Percentiles rank a stretch among this genome's conserved stretches.
These are phyloP conservation scores for Lampropteryx suffumata DNA, from an alignment of 2,888 invertebrate genomes.

Conservation along the genomic window DNA sequence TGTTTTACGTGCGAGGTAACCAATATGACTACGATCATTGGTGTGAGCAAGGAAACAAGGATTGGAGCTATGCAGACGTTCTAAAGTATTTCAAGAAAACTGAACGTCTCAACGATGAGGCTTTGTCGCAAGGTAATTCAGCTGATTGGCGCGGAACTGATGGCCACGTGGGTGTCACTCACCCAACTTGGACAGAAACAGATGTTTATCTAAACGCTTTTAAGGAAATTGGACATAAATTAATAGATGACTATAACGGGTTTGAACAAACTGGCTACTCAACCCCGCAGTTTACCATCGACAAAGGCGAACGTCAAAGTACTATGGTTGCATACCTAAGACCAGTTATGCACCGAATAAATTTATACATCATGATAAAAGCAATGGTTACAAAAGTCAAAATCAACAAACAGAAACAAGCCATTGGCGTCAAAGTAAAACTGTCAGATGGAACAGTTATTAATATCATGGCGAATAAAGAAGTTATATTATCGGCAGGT, in stretches of 20 bases:
- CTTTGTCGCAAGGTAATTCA: neutral
- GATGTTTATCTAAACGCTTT: neutral
- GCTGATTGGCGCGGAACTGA: slow-evolving; percentile 24
- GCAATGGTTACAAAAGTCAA: too few relatives aligned
- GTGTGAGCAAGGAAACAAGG: slow-evolving; percentile 73
- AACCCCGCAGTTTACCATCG: slow-evolving; percentile 34
- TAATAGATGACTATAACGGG: slow-evolving; percentile 17
- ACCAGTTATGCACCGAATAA: too few relatives aligned
- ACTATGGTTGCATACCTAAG: slow-evolving; percentile 7
- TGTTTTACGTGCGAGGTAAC: slow-evolving; percentile 85
- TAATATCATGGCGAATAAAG: too few relatives aligned
- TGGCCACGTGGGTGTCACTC: slow-evolving; percentile 33
- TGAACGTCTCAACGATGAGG: slow-evolving; percentile 26
- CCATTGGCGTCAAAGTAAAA: too few relatives aligned
- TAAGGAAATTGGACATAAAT: too few relatives aligned
- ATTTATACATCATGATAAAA: too few relatives aligned
- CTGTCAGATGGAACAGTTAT: too few relatives aligned
- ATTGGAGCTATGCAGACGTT: slow-evolving; percentile 48
- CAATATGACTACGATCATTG: slow-evolving; percentile 82
- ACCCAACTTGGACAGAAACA: slow-evolving; percentile 19
- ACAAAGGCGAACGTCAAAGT: slow-evolving; percentile 39
- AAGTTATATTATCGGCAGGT: slow-evolving; percentile 47
- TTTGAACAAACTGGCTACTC: slow-evolving; percentile 41
- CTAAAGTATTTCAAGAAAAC: slow-evolving; percentile 46
- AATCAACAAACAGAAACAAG: too few relatives aligned